A percentile compares a stretch with the other conserved stretches of the same genome.
phyloP scores from a whole-genome alignment of 2,888 invertebrate genomes.

The Malacosoma neustria region DNA sequence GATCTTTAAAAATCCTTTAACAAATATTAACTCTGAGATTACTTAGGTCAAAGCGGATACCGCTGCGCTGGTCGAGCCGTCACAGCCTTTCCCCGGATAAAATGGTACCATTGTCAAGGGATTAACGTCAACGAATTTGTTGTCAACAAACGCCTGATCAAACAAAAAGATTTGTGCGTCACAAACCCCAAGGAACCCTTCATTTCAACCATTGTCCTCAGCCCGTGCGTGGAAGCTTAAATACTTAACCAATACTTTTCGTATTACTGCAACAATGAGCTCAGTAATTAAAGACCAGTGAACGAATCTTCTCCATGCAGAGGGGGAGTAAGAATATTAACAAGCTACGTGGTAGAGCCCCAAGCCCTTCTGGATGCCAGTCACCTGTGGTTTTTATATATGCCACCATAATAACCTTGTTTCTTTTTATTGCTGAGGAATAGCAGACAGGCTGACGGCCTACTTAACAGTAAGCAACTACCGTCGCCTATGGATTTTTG shows the following conservation, averaged over 20 bases:
- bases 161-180: slow-evolving; percentile 62
- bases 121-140: slow-evolving; percentile 72
- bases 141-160: slow-evolving; percentile 71
- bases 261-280: slow-evolving; percentile 28
- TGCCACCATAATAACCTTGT: too few species aligned
- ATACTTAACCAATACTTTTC: slow-evolving; percentile 34
- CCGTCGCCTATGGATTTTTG: too few species aligned
- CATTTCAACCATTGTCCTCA: slow-evolving; percentile 44
- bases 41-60: slow-evolving; percentile 45
- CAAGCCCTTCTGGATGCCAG: too few species aligned
- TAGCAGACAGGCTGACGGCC: too few species aligned
- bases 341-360: too few species aligned
- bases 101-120: slow-evolving; percentile 64
- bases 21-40: slow-evolving; percentile 51
- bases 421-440: too few species aligned
- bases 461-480: too few species aligned
- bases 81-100: slow-evolving; percentile 44
- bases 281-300: slow-evolving; percentile 17
- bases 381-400: too few species aligned
- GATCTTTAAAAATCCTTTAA: slow-evolving; percentile 37
- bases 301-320: too few species aligned
- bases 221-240: slow-evolving; percentile 41
- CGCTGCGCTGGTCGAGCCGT: slow-evolving; percentile 40
- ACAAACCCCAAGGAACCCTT: slow-evolving; percentile 44
- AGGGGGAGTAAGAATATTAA: too few species aligned